These are phyloP conservation scores for Apostichopus japonicus DNA, from an alignment of 35 echinoderm and acorn worm species.

Conservation along the genomic window DNA sequence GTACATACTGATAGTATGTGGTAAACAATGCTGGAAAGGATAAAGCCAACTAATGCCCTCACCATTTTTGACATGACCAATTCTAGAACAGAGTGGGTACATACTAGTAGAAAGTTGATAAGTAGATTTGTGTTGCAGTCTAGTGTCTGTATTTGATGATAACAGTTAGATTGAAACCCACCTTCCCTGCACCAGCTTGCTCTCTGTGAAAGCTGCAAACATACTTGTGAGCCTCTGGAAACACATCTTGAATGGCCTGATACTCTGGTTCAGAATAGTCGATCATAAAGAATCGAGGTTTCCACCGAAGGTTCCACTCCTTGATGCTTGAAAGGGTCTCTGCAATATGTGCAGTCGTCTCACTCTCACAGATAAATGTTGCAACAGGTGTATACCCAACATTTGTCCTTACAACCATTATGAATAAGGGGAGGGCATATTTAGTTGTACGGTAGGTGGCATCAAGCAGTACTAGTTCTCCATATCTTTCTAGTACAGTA, in stretches of 20 bases:
- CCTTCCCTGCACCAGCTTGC: slow-evolving; percentile 4
- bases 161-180: not conserved
- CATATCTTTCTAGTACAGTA: not conserved
- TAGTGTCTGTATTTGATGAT: not conserved
- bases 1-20: no score
- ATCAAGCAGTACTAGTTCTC: not conserved
- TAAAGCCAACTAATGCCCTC: no score
- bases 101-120: no score
- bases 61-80: no score
- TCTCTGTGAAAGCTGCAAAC: not conserved
- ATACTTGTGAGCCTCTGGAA: slow-evolving; percentile 28
- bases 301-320: no score
- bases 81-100: no score
- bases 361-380: not conserved
- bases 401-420: slow-evolving; percentile 1
- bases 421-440: not conserved
- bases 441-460: slow-evolving; percentile 7
- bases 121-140: no score
- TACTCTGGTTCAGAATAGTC: not conserved
- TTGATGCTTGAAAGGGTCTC: no score
- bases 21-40: no score
- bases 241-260: not conserved
- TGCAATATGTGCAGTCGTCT: no score
- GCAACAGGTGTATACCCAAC: not conserved
- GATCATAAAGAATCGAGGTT: not conserved